These are phyloP conservation scores for Myoxocephalus aenaeus DNA, from an alignment of 2,797 vertebrate species.

Conservation along the genomic window DNA sequence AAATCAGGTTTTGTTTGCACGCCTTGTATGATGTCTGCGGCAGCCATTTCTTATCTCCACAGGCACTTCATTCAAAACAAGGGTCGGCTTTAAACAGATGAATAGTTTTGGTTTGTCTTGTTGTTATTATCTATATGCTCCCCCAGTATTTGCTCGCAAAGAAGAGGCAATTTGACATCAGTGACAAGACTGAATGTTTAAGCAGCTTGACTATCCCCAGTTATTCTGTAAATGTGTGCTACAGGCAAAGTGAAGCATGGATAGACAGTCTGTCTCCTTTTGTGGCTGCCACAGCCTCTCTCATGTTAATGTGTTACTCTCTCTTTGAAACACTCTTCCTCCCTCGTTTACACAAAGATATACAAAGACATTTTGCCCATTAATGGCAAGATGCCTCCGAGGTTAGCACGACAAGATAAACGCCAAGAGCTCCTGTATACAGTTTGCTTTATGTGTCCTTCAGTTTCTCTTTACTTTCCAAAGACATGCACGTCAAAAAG, in stretches of 20 bases:
- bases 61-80: slow-evolving; percentile 47
- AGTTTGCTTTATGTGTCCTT: not conserved
- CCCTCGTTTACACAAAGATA: not conserved
- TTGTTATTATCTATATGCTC: slow-evolving; percentile 47
- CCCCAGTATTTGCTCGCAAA: slow-evolving; percentile 27
- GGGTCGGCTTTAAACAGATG: slow-evolving; percentile 37
- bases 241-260: slow-evolving; percentile 27
- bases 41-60: slow-evolving; percentile 44
- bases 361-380: slow-evolving; percentile 9
- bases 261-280: slow-evolving; percentile 18
- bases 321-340: not conserved
- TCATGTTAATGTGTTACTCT: slow-evolving; percentile 11
- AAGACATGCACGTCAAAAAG: not conserved
- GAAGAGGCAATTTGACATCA: slow-evolving; percentile 57
- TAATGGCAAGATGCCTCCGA: not conserved
- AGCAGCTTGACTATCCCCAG: slow-evolving; percentile 37
- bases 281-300: slow-evolving; percentile 25
- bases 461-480: not conserved
- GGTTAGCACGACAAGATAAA: not conserved
- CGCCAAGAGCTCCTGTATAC: not conserved
- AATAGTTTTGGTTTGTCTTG: slow-evolving; percentile 57
- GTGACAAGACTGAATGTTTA: slow-evolving; percentile 59
- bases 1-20: slow-evolving; percentile 33
- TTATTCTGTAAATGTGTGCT: slow-evolving; percentile 41
- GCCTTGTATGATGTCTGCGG: slow-evolving; percentile 19